Evolutionary conservation across 2,113 vertebrate species (phyloP), one percentile per base, ranked within the genome.

Genomic region (Miniopterus natalensis): DNA sequence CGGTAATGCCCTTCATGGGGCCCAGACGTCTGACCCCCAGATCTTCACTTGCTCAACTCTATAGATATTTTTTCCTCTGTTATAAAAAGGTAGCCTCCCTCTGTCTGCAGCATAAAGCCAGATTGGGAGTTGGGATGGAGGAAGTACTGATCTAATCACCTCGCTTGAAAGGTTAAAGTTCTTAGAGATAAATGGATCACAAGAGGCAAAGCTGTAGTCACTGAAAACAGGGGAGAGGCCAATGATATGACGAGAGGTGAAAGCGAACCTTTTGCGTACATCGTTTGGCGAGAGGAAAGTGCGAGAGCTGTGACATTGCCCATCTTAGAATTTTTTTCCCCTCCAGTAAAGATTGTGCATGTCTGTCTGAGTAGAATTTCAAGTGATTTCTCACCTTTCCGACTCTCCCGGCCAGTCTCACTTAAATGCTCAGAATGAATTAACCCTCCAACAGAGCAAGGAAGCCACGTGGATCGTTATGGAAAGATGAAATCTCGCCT

Each of bases 401-500:
- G 36, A 59, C 53, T 47, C n/a, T 91, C 49, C 95, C 55, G 78
- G 23, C n/a, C 83, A 45, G 9, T 93, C 53, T 85, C 84, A 78
- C 80, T 96, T 95, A 61, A 96, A 95, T n/a, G 84, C 94, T 92
- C 88, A 86, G 7, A 70, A 51, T 55, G 0, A 95, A 94, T 95
- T 95, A 97, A 89, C 90, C 57, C 42, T 77, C 51, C 61, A 97
- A 85, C 51, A 40, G 96, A 93, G 61, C 66, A 94, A 93, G 96
- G 79, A 98, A 98, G 97, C 96, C 94, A 97, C 91, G 77, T 97
- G 63, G 97, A 96, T 96, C 98, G 98, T 96, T 98, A 97, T 98
- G 97, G 98, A 98, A 97, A 96, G 89, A 95, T 98, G 97, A 98
- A 98, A 96, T 98, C 94, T 95, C 97, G 96, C 98, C 92, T 98